Evolutionary conservation across 2,797 vertebrate genomes (phyloP).

Genomic region (Pterois miles): DNA sequence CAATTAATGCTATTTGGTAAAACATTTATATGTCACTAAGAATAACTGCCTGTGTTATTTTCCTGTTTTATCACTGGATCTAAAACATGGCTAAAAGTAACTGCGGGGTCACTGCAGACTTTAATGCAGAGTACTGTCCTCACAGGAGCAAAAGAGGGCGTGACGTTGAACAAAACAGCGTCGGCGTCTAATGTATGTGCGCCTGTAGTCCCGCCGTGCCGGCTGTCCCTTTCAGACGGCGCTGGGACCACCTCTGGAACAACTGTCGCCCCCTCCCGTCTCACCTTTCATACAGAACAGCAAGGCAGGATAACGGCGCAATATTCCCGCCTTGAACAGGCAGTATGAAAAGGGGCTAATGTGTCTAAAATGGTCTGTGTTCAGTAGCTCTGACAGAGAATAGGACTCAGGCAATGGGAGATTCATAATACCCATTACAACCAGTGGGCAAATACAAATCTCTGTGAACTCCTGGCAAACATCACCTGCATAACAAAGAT

Average conservation of each 20-base stretch:
- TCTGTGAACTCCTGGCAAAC: conserved; percentile 67
- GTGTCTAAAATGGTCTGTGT: not conserved
- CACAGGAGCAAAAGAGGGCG: not conserved
- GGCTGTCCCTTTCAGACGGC: no score
- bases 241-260: no score
- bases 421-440: conserved; percentile 31
- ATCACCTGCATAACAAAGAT: conserved; percentile 79
- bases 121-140: not conserved
- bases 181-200: no score
- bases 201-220: no score
- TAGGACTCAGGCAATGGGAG: not conserved
- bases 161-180: no score
- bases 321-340: no score
- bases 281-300: no score
- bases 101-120: not conserved
- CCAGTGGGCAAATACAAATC: conserved; percentile 32
- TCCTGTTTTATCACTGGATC: not conserved
- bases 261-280: no score
- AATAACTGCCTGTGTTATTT: not conserved
- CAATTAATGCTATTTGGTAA: not conserved
- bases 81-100: not conserved
- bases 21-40: not conserved
- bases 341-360: no score
- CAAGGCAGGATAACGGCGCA: no score
- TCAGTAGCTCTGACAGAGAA: not conserved